These are phyloP conservation scores for Bombylius major DNA, from an alignment of 2,888 invertebrate genomes.

Conservation along the genomic window DNA sequence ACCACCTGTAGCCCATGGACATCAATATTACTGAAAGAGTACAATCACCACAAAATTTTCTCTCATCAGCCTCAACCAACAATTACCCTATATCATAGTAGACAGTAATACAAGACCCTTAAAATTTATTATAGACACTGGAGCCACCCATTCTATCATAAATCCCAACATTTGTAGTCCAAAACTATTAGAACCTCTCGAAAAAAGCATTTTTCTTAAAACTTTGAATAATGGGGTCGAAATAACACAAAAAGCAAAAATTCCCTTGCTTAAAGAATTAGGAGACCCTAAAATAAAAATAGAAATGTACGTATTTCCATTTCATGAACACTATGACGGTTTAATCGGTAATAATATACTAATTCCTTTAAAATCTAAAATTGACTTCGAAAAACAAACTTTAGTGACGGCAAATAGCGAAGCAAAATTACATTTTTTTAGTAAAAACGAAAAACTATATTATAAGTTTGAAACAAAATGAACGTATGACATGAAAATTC, in stretches of 20 bases:
- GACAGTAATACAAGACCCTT: not conserved
- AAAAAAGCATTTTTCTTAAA: not conserved
- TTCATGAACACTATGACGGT: constrained; percentile 2
- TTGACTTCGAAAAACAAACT: not conserved
- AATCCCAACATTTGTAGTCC: not conserved
- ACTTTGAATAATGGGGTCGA: not conserved
- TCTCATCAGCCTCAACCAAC: not conserved
- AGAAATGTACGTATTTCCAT: not conserved
- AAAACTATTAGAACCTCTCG: not conserved
- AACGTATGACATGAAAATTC: not conserved
- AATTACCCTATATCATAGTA: not conserved
- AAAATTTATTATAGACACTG: not conserved
- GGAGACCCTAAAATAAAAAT: not conserved
- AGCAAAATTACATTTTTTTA: not conserved
- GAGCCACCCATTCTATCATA: not conserved
- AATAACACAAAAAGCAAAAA: constrained; percentile 1
- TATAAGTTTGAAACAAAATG: not conserved
- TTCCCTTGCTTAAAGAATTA: constrained; percentile 1
- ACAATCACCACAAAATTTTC: constrained; percentile 1
- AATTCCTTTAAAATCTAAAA: not conserved
- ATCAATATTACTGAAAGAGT: not conserved
- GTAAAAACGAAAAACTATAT: not conserved
- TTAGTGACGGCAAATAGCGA: not conserved
- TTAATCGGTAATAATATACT: constrained; percentile 4
- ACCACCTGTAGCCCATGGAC: not conserved